Conservation (phyloP, 23 tunicate genomes). For the Trididemnum clinides region DNA sequence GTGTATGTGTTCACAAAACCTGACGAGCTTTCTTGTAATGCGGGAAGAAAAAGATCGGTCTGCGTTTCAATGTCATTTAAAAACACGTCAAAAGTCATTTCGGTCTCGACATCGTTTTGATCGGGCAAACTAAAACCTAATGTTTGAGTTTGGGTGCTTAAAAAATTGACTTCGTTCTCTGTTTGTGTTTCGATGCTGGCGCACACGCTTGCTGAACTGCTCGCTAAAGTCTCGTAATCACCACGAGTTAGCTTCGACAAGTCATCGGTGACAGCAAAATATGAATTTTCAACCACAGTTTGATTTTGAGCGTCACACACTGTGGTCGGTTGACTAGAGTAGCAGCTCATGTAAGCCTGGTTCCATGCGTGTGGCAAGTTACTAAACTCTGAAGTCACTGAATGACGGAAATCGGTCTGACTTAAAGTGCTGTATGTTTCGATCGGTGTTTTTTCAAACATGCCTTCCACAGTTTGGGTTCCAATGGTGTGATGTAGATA, state of each 20-base stretch:
- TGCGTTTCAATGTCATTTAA: slow-evolving; percentile 12
- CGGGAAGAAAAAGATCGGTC: background rate
- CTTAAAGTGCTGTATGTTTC: background rate
- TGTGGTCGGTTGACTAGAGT: background rate
- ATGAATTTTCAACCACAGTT: background rate
- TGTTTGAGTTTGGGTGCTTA: background rate
- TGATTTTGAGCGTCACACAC: slow-evolving; percentile 11
- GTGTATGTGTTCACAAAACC: background rate
- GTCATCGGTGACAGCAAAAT: background rate
- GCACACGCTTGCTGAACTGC: background rate
- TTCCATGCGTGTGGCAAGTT: background rate
- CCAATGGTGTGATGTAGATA: background rate
- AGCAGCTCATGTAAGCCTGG: background rate
- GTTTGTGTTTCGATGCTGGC: slow-evolving; percentile 10
- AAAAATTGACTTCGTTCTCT: background rate
- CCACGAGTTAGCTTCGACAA: background rate
- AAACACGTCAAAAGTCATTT: background rate
- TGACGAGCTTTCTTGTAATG: background rate
- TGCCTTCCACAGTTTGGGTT: background rate
- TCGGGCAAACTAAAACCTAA: background rate
- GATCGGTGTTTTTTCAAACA: background rate
- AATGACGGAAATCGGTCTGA: background rate
- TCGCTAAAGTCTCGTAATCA: background rate
- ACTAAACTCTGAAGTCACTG: background rate
- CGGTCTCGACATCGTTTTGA: background rate